Evolutionary conservation across 2,888 invertebrate genomes (phyloP), one percentile per base, ranked within the genome.

Genomic region (Pherbina coryleti): DNA sequence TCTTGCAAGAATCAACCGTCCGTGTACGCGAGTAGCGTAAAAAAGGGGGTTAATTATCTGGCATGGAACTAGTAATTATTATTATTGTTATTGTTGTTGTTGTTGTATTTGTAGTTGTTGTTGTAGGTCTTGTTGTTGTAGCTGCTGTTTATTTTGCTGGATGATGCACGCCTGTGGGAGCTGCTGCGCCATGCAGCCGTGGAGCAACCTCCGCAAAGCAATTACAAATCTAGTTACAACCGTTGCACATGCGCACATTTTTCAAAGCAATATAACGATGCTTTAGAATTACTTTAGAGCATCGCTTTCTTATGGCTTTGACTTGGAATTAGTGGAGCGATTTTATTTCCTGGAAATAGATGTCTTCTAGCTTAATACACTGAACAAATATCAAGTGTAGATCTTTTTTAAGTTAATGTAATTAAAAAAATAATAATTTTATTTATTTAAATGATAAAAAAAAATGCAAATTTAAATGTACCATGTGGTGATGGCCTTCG

Each of bases 11-110:
- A 19, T n/a, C n/a, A 22, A 19, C 55, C 22, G 19, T 19, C 5
- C 19, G 55, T 22, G 7, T 55, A 55, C 5, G 17, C 9, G 75
- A 67, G 67, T 67, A 55, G 75, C 75, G 75, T 62, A 53, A 66
- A 74, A 57, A 75, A 53, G 67, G 17, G 44, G 75, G 67, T 75
- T 75, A 75, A 75, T 75, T 75, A 75, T 75, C 75, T 67, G 34
- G 55, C 67, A 75, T 75, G 67, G 44, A 75, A 67, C 75, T 75
- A 37, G 75, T 67, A 67, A 75, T 75, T 75, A 75, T 67, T 67
- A 9, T 53, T 53, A 34, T 75, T 75, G 66, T 37, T 66, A 25
- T 34, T 44, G 49, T 31, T 49, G 25, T 73, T 73, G 11, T 73
- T 73, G 37, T 19, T 57, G 34, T 49, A 49, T 19, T 11, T 25